These are phyloP conservation scores for Peromyscus aztecus DNA, from an alignment of 2,797 vertebrate genomes.

Conservation along the genomic window DNA sequence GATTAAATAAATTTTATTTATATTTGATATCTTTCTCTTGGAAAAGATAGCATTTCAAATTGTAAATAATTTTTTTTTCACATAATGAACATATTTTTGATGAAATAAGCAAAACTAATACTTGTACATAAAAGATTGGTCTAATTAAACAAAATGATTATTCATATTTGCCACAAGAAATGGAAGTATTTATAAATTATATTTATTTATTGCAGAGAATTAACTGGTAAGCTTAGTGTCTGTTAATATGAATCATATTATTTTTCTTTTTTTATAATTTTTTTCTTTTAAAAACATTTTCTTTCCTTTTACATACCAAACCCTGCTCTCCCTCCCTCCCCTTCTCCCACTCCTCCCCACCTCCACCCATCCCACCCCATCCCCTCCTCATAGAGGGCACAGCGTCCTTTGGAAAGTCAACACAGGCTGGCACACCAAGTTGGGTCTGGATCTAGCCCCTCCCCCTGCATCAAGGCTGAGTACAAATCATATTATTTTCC, in stretches of 20 bases:
- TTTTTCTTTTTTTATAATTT: background rate
- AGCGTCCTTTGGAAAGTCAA: too few species aligned
- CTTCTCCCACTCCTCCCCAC: too few species aligned
- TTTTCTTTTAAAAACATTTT: too few species aligned
- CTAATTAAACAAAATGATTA: background rate
- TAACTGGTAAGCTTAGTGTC: background rate
- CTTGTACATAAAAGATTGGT: background rate
- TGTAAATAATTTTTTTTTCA: background rate
- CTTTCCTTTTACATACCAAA: too few species aligned
- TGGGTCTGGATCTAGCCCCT: too few species aligned
- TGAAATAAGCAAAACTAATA: conserved; percentile 14
- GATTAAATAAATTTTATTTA: background rate
- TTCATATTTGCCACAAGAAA: background rate
- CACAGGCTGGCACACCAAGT: too few species aligned
- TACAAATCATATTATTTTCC: background rate
- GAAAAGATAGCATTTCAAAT: background rate
- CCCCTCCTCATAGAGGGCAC: too few species aligned
- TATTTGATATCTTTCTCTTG: background rate
- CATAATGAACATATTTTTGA: background rate
- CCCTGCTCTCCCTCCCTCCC: too few species aligned
- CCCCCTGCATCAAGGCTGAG: too few species aligned
- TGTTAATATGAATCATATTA: background rate
- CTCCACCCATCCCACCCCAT: too few species aligned
- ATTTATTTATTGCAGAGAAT: background rate
- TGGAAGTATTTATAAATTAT: background rate